Percentiles rank a stretch among this genome's conserved stretches.
phyloP scores from a whole-genome alignment of 1,140 invertebrate genomes.

The Meteorus sp. region DNA sequence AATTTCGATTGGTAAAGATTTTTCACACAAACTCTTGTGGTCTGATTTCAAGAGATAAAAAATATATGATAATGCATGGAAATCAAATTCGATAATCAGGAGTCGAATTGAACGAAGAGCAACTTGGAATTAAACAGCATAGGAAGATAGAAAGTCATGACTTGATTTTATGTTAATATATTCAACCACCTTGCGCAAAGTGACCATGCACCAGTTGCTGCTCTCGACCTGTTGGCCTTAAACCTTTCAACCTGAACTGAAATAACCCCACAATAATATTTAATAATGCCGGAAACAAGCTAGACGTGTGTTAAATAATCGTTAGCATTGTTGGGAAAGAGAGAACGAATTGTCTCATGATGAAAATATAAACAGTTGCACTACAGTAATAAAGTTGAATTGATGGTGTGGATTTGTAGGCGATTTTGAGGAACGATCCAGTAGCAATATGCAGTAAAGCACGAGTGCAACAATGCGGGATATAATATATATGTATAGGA shows the following conservation, averaged over 20 bases:
- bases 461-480: slow-evolving; percentile 23
- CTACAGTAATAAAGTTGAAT: not conserved
- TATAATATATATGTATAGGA: slow-evolving; percentile 1
- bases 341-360: too few species aligned
- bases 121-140: too few species aligned
- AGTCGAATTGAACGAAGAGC: too few species aligned
- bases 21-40: too few species aligned
- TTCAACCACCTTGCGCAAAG: slow-evolving; percentile 39
- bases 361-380: too few species aligned
- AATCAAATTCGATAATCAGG: too few species aligned
- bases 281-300: not conserved
- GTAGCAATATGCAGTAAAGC: slow-evolving; percentile 29
- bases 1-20: too few species aligned
- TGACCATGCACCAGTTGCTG: slow-evolving; percentile 25
- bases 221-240: slow-evolving; percentile 39
- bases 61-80: too few species aligned
- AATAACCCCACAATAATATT: slow-evolving; percentile 3
- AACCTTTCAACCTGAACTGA: slow-evolving; percentile 38
- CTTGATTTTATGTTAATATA: slow-evolving; percentile 29
- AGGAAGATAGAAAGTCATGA: slow-evolving; percentile 1
- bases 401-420: not conserved
- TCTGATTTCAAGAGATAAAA: too few species aligned
- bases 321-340: too few species aligned
- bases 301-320: too few species aligned
- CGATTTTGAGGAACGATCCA: not conserved